These are phyloP conservation scores for Halcyon smyrnensis DNA, from an alignment of 2,797 vertebrate genomes.

Conservation along the genomic window DNA sequence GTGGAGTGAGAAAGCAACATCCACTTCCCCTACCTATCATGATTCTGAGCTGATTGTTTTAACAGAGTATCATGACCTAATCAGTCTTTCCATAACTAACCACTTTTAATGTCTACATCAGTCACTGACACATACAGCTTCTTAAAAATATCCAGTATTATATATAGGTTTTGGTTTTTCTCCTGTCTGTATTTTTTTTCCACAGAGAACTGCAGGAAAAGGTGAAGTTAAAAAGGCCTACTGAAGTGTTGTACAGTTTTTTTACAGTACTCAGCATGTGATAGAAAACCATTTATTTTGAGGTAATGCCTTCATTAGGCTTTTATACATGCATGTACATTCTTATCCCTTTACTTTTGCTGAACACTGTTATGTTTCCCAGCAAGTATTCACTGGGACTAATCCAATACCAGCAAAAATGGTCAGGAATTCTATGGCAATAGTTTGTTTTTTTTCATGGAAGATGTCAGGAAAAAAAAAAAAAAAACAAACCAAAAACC, in stretches of 20 bases:
- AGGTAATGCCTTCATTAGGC: neutral
- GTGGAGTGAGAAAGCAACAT: neutral
- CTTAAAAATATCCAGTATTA: neutral
- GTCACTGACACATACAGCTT: neutral
- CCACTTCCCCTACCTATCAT: neutral
- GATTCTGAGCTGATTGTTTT: neutral
- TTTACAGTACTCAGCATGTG: neutral
- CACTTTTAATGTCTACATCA: neutral
- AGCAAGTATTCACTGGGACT: slow-evolving; percentile 20
- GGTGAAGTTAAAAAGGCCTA: neutral
- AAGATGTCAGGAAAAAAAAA: neutral
- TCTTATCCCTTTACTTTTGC: neutral
- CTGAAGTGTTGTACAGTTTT: neutral
- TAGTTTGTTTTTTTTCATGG: slow-evolving; percentile 19
- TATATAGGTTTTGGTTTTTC: neutral
- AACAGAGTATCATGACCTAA: neutral
- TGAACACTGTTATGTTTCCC: slow-evolving; percentile 7
- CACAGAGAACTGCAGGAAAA: neutral
- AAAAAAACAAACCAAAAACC: accelerated
- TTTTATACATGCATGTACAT: neutral
- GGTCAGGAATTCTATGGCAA: slow-evolving; percentile 48
- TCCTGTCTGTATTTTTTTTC: neutral
- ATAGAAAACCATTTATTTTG: slow-evolving; percentile 9
- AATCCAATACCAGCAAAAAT: slow-evolving; percentile 60
- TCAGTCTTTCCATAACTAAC: neutral